A percentile compares a stretch with the other conserved stretches of the same genome.
phyloP scores from a whole-genome alignment of 2,888 invertebrate genomes.

The Drosophila eohydei region DNA sequence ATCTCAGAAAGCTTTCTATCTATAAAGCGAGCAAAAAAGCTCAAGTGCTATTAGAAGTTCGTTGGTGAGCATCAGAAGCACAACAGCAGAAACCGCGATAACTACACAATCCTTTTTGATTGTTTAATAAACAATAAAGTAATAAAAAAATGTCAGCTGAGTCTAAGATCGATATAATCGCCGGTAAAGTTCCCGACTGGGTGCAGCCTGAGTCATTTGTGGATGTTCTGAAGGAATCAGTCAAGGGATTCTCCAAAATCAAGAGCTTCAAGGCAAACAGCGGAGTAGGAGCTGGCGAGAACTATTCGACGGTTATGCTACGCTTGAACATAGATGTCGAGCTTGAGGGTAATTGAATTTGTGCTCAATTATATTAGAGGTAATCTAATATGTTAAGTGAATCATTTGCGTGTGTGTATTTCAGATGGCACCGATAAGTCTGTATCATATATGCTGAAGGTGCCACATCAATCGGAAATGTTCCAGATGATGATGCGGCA shows the following conservation, averaged over 20 bases:
- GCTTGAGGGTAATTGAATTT: conserved; percentile 61
- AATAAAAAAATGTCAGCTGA: conserved; percentile 36
- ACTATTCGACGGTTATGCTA: conserved; percentile 80
- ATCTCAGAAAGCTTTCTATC: conserved; percentile 20
- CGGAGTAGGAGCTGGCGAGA: conserved; percentile 77
- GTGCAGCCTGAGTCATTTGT: conserved; percentile 51
- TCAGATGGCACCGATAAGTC: conserved; percentile 48
- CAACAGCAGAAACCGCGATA: not conserved
- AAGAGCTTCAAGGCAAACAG: conserved; percentile 44
- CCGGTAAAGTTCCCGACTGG: conserved; percentile 54
- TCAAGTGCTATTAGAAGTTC: conserved; percentile 15
- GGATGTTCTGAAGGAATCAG: conserved; percentile 43
- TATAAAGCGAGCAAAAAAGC: conserved; percentile 9
- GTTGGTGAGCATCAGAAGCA: conserved; percentile 1
- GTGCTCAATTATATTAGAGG: not conserved
- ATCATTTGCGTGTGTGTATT: too few relatives aligned
- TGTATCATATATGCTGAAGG: conserved; percentile 66
- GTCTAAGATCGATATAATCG: conserved; percentile 8
- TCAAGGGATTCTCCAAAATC: conserved; percentile 50
- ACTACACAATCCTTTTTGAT: not conserved
- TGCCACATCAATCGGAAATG: conserved; percentile 45
- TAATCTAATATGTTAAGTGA: not conserved
- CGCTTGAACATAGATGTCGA: conserved; percentile 71
- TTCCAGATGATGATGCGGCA: conserved; percentile 41
- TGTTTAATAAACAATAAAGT: not conserved